phyloP scores from a whole-genome alignment of 2,113 vertebrate genomes.

The Sterna hirundo region DNA sequence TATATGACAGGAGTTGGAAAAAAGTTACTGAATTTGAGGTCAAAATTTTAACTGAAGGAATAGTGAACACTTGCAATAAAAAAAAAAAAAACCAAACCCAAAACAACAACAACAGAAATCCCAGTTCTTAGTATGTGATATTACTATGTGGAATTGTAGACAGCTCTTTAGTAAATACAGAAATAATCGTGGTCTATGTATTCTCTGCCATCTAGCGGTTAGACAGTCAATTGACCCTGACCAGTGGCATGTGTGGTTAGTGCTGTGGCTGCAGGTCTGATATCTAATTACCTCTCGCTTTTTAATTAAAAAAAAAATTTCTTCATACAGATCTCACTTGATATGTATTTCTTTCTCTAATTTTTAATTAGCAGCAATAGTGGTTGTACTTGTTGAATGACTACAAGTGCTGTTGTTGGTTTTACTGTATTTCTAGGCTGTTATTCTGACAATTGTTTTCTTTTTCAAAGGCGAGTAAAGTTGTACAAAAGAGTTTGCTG shows the following conservation, averaged over 20 bases:
- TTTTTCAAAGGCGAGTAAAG: slow-evolving; percentile 78
- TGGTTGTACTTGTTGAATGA: background rate
- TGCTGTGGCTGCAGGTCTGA: background rate
- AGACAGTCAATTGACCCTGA: background rate
- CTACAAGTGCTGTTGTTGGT: background rate
- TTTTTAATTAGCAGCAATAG: background rate
- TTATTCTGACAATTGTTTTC: background rate
- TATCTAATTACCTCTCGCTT: background rate
- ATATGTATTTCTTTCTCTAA: background rate
- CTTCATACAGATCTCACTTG: background rate
- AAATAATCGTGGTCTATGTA: background rate
- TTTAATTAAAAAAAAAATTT: background rate
- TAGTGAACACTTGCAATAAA: background rate
- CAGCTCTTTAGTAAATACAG: background rate
- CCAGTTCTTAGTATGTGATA: background rate
- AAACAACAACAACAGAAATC: background rate
- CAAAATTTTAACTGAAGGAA: background rate
- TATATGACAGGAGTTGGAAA: background rate
- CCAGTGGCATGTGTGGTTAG: too few species aligned
- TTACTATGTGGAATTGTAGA: background rate
- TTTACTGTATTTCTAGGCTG: background rate
- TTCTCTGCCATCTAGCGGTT: slow-evolving; percentile 54
- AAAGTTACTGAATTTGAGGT: background rate
- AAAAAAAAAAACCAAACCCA: background rate
- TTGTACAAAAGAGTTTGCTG: slow-evolving; percentile 82